Evolutionary conservation across 2,797 vertebrate species (phyloP).

Genomic region (Taeniopygia guttata): DNA sequence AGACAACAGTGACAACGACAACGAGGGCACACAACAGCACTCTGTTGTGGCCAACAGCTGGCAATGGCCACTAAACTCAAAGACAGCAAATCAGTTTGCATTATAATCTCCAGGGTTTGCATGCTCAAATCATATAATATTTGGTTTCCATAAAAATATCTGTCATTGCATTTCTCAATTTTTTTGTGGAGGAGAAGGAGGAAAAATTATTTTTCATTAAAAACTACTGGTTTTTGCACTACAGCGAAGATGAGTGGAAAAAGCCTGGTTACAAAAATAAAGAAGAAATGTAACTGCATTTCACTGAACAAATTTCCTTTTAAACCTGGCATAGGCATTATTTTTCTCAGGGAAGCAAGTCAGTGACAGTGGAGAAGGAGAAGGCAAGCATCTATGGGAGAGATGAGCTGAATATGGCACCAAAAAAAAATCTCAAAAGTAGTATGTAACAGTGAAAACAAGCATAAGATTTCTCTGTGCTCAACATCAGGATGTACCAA

Average conservation of each 20-base stretch:
- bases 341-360: neutral
- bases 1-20: neutral
- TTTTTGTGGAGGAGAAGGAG: neutral
- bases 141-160: neutral
- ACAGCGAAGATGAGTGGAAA: neutral
- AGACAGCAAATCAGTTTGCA: neutral
- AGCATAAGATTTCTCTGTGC: neutral
- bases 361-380: neutral
- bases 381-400: neutral
- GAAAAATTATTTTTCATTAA: neutral
- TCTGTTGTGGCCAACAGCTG: neutral
- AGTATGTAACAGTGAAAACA: neutral
- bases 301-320: neutral
- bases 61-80: neutral
- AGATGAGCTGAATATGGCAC: neutral
- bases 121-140: rapidly evolving
- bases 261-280: neutral
- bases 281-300: neutral
- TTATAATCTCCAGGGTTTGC: neutral
- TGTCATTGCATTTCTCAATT: neutral
- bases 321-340: neutral
- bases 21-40: rapidly evolving
- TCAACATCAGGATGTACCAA: neutral
- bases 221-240: neutral
- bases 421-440: neutral